Evolutionary conservation across 2,797 vertebrate species (phyloP), one percentile per base, ranked within the genome.

Genomic region (Macropodus opercularis): DNA sequence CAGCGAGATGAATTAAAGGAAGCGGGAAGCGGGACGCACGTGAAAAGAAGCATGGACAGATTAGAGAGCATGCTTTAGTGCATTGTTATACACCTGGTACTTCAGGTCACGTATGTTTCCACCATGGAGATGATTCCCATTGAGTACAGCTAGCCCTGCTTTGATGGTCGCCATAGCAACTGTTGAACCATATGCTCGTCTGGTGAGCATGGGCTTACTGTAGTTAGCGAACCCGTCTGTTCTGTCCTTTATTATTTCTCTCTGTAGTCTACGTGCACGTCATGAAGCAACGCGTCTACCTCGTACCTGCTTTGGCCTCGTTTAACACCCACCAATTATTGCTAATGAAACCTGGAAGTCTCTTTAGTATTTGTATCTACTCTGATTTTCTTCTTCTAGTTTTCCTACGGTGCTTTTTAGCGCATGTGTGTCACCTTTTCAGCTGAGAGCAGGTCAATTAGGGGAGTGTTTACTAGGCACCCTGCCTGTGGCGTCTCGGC

Each of bases 81-180:
- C 26, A 41, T 57, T 60, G 62, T 62, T 55, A 34, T 59, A 44
- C 48, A 71, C 8, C 59, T 62, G 69, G 67, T 57, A 57, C 61
- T 22, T 19, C 43, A 60, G 73, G 80, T 82, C 79, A 53, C 34
- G 69, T 38, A 79, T 9, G 43, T 55, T 75, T 47, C 64, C 66
- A 54, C 51, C 38, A 26, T 18, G 6, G 72, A 75, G 47, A 74
- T 34, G 15, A 55, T 61, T 54, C 72, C 61, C 49, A 55, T 29
- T 3, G 31, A 70, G 59, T 34, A 48, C 48, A 55, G 49, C 59
- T n/a, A 51, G 52, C 17, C 46, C 44, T 48, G 61, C 56, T 81
- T 81, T 83, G 66, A 55, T 38, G 50, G 87, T 88, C 86, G 54
- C 80, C 77, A 74, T 80, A 55, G 85, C 72, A 85, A 89, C 88